A percentile compares a stretch with the other conserved stretches of the same genome.
Conservation (phyloP, 2,797 vertebrate genomes). For the Phrynocephalus guinanensis region DNA sequence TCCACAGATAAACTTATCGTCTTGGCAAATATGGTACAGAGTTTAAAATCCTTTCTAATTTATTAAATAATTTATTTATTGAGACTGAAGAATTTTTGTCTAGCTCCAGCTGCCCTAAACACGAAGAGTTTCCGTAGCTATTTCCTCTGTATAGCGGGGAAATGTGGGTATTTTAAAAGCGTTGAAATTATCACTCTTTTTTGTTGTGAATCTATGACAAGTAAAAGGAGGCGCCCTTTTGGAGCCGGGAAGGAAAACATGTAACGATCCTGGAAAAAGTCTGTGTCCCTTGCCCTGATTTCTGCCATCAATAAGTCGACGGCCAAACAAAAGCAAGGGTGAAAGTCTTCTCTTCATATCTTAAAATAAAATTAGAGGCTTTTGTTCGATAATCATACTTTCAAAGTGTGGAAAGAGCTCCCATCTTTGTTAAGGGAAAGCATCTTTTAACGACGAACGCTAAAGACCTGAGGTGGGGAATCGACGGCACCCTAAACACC, state of each 20-base stretch:
- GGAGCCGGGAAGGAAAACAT: no score
- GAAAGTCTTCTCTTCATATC: not conserved
- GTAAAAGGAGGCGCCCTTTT: not conserved
- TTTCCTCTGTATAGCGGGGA: not conserved
- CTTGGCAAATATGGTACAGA: no score
- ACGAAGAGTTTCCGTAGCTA: not conserved
- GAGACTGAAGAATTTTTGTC: no score
- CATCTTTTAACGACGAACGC: not conserved
- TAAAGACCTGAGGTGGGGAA: not conserved
- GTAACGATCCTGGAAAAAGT: not conserved
- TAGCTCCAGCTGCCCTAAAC: no score
- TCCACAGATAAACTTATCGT: not conserved
- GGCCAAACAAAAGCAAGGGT: no score
- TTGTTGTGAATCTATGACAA: not conserved
- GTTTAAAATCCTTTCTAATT: no score
- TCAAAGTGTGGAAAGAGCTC: not conserved
- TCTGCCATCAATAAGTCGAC: not conserved
- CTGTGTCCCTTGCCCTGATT: not conserved
- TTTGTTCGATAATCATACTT: not conserved
- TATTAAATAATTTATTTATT: no score
- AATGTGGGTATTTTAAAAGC: not conserved
- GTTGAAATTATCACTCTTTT: not conserved
- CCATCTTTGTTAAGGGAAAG: not conserved
- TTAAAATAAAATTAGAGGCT: not conserved
- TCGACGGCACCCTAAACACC: not conserved